Conservation (phyloP, 1,140 invertebrate genomes). For the Oryzaephilus surinamensis region DNA sequence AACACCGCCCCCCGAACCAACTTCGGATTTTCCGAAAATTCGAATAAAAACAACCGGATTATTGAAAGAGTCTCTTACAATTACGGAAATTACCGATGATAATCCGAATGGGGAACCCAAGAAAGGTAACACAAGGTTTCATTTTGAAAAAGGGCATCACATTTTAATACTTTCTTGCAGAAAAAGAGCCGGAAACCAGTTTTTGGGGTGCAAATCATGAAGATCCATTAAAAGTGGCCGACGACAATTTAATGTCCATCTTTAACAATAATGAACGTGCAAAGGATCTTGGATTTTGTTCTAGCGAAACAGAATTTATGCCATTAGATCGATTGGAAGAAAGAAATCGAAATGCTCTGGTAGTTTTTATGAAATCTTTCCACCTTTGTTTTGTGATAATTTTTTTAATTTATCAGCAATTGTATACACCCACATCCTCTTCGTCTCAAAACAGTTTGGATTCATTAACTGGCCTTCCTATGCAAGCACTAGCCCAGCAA, state of each 20-base stretch:
- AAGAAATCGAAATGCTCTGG: slow-evolving; percentile 26
- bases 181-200: not conserved
- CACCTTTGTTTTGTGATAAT: slow-evolving; percentile 2
- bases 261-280: slow-evolving; percentile 32
- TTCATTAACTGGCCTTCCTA: slow-evolving; percentile 27
- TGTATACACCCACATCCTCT: slow-evolving; percentile 23
- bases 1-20: slow-evolving; percentile 26
- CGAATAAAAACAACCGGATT: slow-evolving; percentile 31
- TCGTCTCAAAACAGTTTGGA: slow-evolving; percentile 21
- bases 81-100: slow-evolving; percentile 31
- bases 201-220: slow-evolving; percentile 16
- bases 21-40: slow-evolving; percentile 30
- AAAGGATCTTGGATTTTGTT: slow-evolving; percentile 33
- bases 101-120: slow-evolving; percentile 22
- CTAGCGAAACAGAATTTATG: slow-evolving; percentile 32
- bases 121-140: not conserved
- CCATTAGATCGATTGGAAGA: slow-evolving; percentile 30
- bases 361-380: slow-evolving; percentile 10
- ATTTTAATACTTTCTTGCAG: too few relatives aligned
- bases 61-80: slow-evolving; percentile 28
- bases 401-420: slow-evolving; percentile 26
- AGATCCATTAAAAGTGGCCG: slow-evolving; percentile 27
- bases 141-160: too few relatives aligned
- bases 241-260: slow-evolving; percentile 26
- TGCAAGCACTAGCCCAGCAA: slow-evolving; percentile 34